Evolutionary conservation across 1,140 invertebrate species (phyloP).

Genomic region (Atta colombica): DNA sequence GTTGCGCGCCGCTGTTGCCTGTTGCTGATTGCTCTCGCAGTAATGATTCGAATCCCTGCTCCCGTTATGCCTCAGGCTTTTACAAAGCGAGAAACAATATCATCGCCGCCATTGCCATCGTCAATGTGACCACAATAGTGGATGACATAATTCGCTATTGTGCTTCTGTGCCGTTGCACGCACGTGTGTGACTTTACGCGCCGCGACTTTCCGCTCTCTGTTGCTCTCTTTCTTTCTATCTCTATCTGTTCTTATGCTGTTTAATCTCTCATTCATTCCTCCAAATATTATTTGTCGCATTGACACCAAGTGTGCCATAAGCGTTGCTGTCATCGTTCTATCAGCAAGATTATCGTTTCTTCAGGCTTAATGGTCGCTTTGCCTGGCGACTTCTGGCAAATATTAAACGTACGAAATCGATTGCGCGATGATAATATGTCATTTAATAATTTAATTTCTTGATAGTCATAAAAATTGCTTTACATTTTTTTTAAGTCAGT

Average conservation of each 20-base stretch:
- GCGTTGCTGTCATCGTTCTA: constrained; percentile 20
- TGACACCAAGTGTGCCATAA: constrained; percentile 18
- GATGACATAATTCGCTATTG: constrained; percentile 26
- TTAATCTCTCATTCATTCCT: constrained; percentile 32
- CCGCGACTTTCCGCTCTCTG: background rate
- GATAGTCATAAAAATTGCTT: background rate
- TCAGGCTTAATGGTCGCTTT: constrained; percentile 49
- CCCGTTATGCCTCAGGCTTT: constrained; percentile 7
- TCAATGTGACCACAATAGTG: background rate
- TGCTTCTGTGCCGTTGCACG: constrained; percentile 48
- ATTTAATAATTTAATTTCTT: no score
- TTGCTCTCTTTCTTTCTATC: constrained; percentile 55
- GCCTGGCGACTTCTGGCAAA: constrained; percentile 2
- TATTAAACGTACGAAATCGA: background rate
- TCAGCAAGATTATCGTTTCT: constrained; percentile 40
- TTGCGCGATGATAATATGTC: background rate
- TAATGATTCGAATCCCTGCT: constrained; percentile 44
- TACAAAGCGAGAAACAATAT: background rate
- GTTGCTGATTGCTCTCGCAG: constrained; percentile 68
- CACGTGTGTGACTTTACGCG: constrained; percentile 28
- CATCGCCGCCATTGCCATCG: background rate
- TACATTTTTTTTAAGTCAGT: no score
- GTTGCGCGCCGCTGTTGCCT: constrained; percentile 72
- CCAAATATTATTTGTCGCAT: constrained; percentile 48
- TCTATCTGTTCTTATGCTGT: constrained; percentile 50